Evolutionary conservation across 30 jellyfish, hydroid and myxozoan genomes (phyloP), one percentile per base, ranked within the genome.

Genomic region (Cassiopea andromeda): DNA sequence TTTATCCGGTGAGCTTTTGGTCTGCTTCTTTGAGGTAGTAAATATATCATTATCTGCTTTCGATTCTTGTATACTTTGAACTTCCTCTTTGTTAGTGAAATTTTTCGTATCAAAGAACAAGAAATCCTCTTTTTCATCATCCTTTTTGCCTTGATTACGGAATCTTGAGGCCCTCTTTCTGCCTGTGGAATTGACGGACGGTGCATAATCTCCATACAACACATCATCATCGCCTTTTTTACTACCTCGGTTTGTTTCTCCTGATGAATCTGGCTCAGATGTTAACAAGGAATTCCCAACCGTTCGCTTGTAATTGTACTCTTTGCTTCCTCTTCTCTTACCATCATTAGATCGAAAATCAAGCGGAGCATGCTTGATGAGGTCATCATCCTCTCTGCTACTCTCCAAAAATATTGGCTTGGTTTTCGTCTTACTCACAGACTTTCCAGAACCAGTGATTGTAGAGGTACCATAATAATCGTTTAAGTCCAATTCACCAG

Each of bases 371-470:
- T 91, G 95, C 27, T 77, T 60, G 66, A 91, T 64, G 0, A 47
- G 74, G 7, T 77, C 93, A 15, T 80, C 96, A 15, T 90, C 85
- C 13, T 57, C 77, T 7, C 84, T 46, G 44, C 86, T 77, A 38
- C 85, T 89, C 61, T 94, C 91, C 15, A 94, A 93, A 64, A 94
- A 94, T 0, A 89, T 89, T 19, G 98, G 97, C 86, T 84, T 94
- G 83, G 84, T 72, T 50, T 89, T 89, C 71, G 74, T 75, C 68
- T 75, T 75, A 1, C 46, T 3, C 7, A 15, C 54, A 1, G 79
- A 3, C 58, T 70, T 70, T 5, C 7, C 1, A 2, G 18, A 54
- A 43, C 19, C 43, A 8, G 49, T 16, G 54, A 1, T 5, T n/a
- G 18, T 18, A 16, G 7, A 9, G 27, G 10, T 18, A 4, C n/a